Conservation (phyloP, 2,113 vertebrate genomes). For the Ceyx cyanopectus region DNA sequence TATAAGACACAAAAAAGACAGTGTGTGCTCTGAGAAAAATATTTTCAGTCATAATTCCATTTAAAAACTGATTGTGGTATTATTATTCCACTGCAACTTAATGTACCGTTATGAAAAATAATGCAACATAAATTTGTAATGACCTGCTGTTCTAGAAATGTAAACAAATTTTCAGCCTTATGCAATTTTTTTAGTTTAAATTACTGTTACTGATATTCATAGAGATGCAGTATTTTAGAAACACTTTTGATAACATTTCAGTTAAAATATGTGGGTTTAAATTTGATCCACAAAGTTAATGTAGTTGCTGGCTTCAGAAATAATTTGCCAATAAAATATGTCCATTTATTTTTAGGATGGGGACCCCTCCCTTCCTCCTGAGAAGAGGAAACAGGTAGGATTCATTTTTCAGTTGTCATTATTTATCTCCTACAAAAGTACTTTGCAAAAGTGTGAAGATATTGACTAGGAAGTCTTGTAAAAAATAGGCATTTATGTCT, state of each 20-base stretch:
- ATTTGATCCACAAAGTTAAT: not conserved
- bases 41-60: conserved; percentile 47
- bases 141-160: conserved; percentile 16
- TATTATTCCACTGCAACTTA: conserved; percentile 41
- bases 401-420: not conserved
- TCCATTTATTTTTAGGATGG: conserved; percentile 86
- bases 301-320: not conserved
- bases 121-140: conserved; percentile 38
- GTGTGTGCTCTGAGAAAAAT: not conserved
- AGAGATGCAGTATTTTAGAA: not conserved
- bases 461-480: not conserved
- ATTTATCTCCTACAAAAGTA: not conserved
- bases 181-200: not conserved
- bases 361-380: conserved; percentile 93
- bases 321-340: conserved; percentile 16
- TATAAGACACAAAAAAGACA: conserved; percentile 31
- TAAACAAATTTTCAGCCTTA: conserved; percentile 13
- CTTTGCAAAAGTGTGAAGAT: not conserved
- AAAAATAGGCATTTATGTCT: not conserved
- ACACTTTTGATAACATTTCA: not conserved
- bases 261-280: not conserved
- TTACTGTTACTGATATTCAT: not conserved
- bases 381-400: conserved; percentile 94
- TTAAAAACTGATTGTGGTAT: conserved; percentile 41
- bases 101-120: conserved; percentile 45